phyloP scores from a whole-genome alignment of 35 echinoderm and acorn worm species.

The Ophiothrix spiculata region DNA sequence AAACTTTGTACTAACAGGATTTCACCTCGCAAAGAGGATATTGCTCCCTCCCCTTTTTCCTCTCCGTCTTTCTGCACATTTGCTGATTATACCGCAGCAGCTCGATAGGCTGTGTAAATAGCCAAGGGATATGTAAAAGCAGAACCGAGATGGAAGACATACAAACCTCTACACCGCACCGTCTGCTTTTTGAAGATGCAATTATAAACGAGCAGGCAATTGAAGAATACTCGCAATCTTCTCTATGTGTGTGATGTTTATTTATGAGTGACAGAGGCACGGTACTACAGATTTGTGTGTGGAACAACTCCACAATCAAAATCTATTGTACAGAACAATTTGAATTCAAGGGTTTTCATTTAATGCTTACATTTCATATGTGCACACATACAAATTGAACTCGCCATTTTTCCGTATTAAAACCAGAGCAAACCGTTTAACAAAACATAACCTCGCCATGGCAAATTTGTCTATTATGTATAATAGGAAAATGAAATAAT shows the following conservation, averaged over 20 bases:
- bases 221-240: not conserved
- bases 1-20: too few relatives aligned
- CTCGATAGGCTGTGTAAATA: not conserved
- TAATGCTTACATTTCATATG: not conserved
- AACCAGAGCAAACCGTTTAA: too few relatives aligned
- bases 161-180: not conserved
- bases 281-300: not conserved
- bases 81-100: not conserved
- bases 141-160: not conserved
- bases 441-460: too few relatives aligned
- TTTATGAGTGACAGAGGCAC: not conserved
- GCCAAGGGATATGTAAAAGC: not conserved
- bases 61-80: not conserved
- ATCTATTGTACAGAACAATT: not conserved
- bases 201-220: not conserved
- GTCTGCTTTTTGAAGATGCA: not conserved
- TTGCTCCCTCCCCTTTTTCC: not conserved
- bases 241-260: too few relatives aligned
- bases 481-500: not conserved
- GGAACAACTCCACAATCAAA: slow-evolving; percentile 1
- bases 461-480: too few relatives aligned
- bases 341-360: not conserved
- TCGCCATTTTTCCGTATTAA: too few relatives aligned
- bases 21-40: too few relatives aligned
- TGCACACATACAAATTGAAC: not conserved